Evolutionary conservation across 2,797 vertebrate species (phyloP), one percentile per base, ranked within the genome.

Genomic region (Paramormyrops hopkinsi): DNA sequence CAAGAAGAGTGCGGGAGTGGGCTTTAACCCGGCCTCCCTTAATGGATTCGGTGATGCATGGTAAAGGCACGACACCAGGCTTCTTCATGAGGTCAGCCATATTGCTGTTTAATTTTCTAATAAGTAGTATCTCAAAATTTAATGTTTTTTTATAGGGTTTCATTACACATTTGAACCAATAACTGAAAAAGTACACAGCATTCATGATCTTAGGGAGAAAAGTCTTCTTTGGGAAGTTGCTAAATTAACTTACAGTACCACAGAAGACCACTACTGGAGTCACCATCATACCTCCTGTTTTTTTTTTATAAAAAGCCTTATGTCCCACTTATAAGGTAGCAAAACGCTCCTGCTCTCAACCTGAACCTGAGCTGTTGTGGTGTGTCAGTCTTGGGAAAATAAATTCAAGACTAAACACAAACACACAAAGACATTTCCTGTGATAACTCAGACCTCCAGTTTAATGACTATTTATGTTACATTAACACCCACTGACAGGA

Each of bases 381-480:
- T 12, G 1, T 50, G 4, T 33, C 25, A 54, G 85, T 19, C 51
- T 33, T 33, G 84, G 7, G 84, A 86, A 86, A 56, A 86, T 56
- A 54, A 9, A 22, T 48, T 50, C 44, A 56, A 33, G 3, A 37
- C 85, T 54, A 84, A 50, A 84, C 48, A 37, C 51, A 59, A 54
- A 86, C 85, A 51, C 46, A 85, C 9, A 84, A 84, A 84, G 79
- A 41, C 14, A 50, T 86, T 86, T 86, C 85, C 85, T 86, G 22
- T 8, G 25, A 86, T 86, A 33, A 54, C 22, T 54, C 29, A 14
- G 51, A 3, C 25, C 50, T 56, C 33, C 8, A 2, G 29, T 87
- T 37, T 41, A 54, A 87, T 56, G 17, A 19, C 33, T 29, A 19
- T 33, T 86, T 19, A 14, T 37, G 84, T 87, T 19, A 59, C 33